Evolutionary conservation across 1,140 invertebrate species (phyloP).

Genomic region (Eufriesea mexicana): DNA sequence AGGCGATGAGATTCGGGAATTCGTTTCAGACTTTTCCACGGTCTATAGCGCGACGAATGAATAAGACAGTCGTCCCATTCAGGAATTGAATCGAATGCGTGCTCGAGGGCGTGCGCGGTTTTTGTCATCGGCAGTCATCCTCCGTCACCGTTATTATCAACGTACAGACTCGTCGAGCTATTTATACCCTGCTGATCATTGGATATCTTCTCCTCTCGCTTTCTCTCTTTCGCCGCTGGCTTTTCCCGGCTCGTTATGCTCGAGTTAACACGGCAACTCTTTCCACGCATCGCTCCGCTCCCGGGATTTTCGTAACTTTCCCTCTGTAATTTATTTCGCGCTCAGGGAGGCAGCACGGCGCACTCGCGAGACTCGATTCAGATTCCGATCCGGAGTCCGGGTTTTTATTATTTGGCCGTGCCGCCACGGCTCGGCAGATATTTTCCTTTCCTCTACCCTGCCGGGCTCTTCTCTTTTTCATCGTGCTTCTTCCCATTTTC

Average conservation of each 20-base stretch:
- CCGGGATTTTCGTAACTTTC: constrained; percentile 10
- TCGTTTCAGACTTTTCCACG: constrained; percentile 46
- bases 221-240: background rate
- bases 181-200: constrained; percentile 25
- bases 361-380: constrained; percentile 21
- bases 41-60: constrained; percentile 62
- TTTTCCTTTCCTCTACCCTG: constrained; percentile 1
- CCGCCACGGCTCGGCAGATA: background rate
- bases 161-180: background rate
- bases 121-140: constrained; percentile 51
- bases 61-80: constrained; percentile 70
- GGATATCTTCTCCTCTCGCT: background rate
- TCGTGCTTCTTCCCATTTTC: constrained; percentile 26
- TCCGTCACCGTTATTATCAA: constrained; percentile 39
- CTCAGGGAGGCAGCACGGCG: background rate
- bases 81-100: constrained; percentile 63
- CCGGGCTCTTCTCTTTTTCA: background rate
- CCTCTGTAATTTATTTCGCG: constrained; percentile 37
- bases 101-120: constrained; percentile 38
- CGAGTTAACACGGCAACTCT: constrained; percentile 25
- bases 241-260: background rate
- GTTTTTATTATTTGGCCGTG: constrained; percentile 25
- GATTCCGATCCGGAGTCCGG: background rate
- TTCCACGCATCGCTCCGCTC: background rate
- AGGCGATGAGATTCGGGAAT: constrained; percentile 48